Evolutionary conservation across 2,888 invertebrate species (phyloP).

Genomic region (Drosophila mimica): DNA sequence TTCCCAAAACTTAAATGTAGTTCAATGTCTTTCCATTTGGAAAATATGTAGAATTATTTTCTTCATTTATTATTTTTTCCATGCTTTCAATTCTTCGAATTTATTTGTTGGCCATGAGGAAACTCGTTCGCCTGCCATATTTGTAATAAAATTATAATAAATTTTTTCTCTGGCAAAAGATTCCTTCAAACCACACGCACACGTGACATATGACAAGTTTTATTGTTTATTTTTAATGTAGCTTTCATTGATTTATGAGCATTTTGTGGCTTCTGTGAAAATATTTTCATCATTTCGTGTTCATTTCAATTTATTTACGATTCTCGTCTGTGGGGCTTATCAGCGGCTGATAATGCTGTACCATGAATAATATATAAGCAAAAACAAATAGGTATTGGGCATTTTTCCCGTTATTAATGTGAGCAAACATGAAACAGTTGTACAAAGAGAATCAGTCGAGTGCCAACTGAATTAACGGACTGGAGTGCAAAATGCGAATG

Average conservation of each 20-base stretch:
- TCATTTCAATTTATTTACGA: slow-evolving; percentile 31
- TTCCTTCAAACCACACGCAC: slow-evolving; percentile 8
- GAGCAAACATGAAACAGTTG: slow-evolving; percentile 43
- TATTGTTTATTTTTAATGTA: slow-evolving; percentile 32
- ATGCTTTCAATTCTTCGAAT: slow-evolving; percentile 16
- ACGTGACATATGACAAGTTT: slow-evolving; percentile 21
- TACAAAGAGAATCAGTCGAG: slow-evolving; percentile 9
- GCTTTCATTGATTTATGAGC: slow-evolving; percentile 46
- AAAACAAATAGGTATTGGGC: slow-evolving; percentile 29
- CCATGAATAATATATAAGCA: slow-evolving; percentile 43
- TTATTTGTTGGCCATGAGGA: slow-evolving; percentile 25
- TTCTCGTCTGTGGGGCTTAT: slow-evolving; percentile 39
- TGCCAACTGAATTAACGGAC: slow-evolving; percentile 7
- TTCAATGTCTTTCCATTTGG: not conserved
- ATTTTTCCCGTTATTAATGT: slow-evolving; percentile 19
- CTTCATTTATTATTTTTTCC: slow-evolving; percentile 7
- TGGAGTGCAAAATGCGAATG: slow-evolving; percentile 44
- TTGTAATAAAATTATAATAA: slow-evolving; percentile 9
- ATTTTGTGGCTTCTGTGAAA: slow-evolving; percentile 34
- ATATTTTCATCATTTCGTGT: slow-evolving; percentile 32
- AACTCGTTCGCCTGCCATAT: slow-evolving; percentile 23
- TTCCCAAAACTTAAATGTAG: not conserved
- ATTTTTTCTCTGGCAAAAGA: slow-evolving; percentile 4
- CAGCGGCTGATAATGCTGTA: slow-evolving; percentile 48
- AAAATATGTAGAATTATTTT: not conserved